phyloP scores from a whole-genome alignment of 2,888 invertebrate genomes.

The Drosophila affinis region DNA sequence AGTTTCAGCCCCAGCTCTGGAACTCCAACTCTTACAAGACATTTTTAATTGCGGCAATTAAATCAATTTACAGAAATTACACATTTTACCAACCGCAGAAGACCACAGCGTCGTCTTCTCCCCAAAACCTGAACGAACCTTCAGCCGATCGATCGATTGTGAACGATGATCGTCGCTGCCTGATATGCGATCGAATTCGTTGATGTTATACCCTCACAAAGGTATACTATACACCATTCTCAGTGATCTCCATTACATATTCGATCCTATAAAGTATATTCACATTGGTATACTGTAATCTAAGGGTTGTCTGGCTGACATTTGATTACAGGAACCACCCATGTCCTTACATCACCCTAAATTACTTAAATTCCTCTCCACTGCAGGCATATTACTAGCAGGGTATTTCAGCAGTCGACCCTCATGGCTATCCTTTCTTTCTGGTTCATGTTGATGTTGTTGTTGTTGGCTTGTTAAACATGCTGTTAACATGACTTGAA shows the following conservation, averaged over 20 bases:
- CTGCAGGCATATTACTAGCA: background rate
- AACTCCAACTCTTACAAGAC: constrained; percentile 30
- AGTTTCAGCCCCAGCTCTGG: background rate
- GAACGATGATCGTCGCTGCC: constrained; percentile 38
- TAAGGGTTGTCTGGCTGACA: too few species aligned
- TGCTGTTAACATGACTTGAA: constrained; percentile 67
- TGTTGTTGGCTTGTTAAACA: constrained; percentile 68
- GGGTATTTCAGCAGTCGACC: background rate
- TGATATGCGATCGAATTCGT: constrained; percentile 25
- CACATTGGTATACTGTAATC: too few species aligned
- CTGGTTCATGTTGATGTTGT: constrained; percentile 7
- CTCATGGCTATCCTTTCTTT: background rate
- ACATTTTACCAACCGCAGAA: constrained; percentile 53
- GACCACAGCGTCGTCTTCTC: constrained; percentile 41
- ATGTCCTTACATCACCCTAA: too few species aligned
- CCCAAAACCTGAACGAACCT: constrained; percentile 56
- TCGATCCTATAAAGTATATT: too few species aligned
- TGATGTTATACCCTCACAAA: background rate
- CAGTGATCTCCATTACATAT: too few species aligned
- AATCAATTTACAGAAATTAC: constrained; percentile 77
- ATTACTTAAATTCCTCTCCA: too few species aligned
- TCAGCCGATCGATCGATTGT: constrained; percentile 33
- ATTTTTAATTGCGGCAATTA: constrained; percentile 74
- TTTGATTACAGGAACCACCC: too few species aligned
- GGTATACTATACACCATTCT: too few species aligned